A percentile compares a stretch with the other conserved stretches of the same genome.
Evolutionary conservation across 2,888 invertebrate species (phyloP).

Genomic region (Phoenoteleia sp.): DNA sequence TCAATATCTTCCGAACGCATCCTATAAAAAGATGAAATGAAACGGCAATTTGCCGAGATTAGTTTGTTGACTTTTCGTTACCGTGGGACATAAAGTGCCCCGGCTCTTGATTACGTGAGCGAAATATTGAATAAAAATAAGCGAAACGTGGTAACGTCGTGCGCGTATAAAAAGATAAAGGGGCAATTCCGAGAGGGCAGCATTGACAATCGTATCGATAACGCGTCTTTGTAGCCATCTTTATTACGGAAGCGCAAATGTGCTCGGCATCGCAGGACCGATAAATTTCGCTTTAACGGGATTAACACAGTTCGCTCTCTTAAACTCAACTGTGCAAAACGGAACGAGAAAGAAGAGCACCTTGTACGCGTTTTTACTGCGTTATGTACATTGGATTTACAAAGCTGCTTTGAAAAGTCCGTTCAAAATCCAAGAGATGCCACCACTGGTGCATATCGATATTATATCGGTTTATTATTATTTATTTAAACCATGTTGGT

Average conservation of each 20-base stretch:
- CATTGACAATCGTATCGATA: conserved; percentile 58
- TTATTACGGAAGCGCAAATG: conserved; percentile 63
- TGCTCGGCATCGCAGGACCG: conserved; percentile 28
- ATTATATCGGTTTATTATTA: too few species aligned
- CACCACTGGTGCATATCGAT: too few species aligned
- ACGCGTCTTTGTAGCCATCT: conserved; percentile 56
- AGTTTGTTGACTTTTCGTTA: conserved; percentile 49
- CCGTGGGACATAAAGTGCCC: not conserved
- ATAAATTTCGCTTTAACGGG: conserved; percentile 68
- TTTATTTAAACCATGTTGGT: too few species aligned
- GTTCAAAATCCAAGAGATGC: too few species aligned
- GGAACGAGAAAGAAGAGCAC: conserved; percentile 18
- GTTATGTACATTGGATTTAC: conserved; percentile 13
- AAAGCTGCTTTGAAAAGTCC: too few species aligned
- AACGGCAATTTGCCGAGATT: conserved; percentile 36
- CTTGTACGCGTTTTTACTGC: conserved; percentile 38
- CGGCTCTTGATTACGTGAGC: conserved; percentile 49
- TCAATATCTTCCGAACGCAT: too few species aligned
- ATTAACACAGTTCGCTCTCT: conserved; percentile 49
- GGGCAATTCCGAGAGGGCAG: conserved; percentile 17
- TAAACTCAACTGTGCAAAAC: conserved; percentile 48
- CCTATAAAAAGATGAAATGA: conserved; percentile 24
- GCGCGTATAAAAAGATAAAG: conserved; percentile 35
- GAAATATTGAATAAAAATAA: conserved; percentile 64
- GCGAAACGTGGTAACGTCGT: conserved; percentile 9